Evolutionary conservation across 64 coral and sea anemone species (phyloP), one percentile per base, ranked within the genome.

Genomic region (Exaiptasia diaphana): DNA sequence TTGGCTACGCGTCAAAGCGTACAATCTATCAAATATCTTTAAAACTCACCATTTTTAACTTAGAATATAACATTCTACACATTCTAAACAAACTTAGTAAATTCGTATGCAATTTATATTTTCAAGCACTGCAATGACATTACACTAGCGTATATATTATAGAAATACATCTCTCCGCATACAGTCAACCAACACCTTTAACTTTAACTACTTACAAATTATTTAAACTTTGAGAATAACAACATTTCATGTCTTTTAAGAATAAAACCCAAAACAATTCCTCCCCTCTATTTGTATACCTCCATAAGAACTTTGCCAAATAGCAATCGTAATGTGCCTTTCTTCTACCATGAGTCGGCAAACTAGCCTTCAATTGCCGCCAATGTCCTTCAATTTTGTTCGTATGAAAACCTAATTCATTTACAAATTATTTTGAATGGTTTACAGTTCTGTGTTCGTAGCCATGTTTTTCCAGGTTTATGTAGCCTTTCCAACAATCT

Each of bases 371-470:
- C 4, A 42, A 50, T 14, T 80, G 76, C 24, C 53, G 53, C 76
- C 76, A 80, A 31, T 80, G 76, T 27, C 76, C 76, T 64, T 64
- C 53, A 17, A 80, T 80, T 64, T 80, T 80, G 21, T 80, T 80
- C 4, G 76, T 80, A 31, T 36, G 27, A 55, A 61, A n/a, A 11
- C 76, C 57, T 7, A 38, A 31, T 32, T 76, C 50, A 31, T 80
- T 80, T 20, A 80, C 76, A 49, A 64, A 80, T 80, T 80, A 50
- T 25, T 20, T 45, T 21, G 30, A 80, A 43, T 80, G 53, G 36
- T 80, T 80, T 3, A 62, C 76, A 23, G 78, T 82, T 34, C 29
- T 31, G 44, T 68, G 78, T 3, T 4, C 26, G 45, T 82, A 82
- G 38, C 63, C 63, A 68, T 67, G 40, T 52, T 68, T 82, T 30